A percentile compares a stretch with the other conserved stretches of the same genome.
phyloP scores from a whole-genome alignment of 2,113 vertebrate species.

The Hippocampus zosterae region DNA sequence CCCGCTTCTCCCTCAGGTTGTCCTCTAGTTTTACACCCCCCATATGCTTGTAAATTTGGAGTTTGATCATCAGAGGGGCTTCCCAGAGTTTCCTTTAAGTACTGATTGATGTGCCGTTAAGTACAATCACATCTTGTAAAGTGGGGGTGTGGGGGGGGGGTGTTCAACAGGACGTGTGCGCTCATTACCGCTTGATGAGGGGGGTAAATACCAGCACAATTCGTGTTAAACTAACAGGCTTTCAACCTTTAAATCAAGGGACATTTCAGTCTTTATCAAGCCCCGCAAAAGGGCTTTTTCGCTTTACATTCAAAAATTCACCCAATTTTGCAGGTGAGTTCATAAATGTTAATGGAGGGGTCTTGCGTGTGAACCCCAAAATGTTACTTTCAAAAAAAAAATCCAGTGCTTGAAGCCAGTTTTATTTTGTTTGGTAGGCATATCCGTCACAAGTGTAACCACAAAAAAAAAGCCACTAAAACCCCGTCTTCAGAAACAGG shows the following conservation, averaged over 20 bases:
- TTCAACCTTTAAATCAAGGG: not conserved
- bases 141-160: not conserved
- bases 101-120: conserved; percentile 54
- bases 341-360: too few relatives aligned
- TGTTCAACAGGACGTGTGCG: conserved; percentile 10
- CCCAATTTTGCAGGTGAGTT: too few relatives aligned
- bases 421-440: too few relatives aligned
- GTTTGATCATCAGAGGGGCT: conserved; percentile 47
- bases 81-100: conserved; percentile 53
- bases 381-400: too few relatives aligned
- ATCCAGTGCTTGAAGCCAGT: too few relatives aligned
- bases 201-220: conserved; percentile 2
- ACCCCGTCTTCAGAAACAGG: too few relatives aligned
- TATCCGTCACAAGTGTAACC: too few relatives aligned
- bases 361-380: too few relatives aligned
- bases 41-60: conserved; percentile 32
- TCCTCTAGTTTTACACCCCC: conserved; percentile 38
- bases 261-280: not conserved
- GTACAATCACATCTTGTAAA: conserved; percentile 49
- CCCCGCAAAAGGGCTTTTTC: not conserved
- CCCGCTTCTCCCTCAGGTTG: conserved; percentile 26
- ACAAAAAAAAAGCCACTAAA: too few relatives aligned
- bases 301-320: too few relatives aligned
- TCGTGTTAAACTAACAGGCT: not conserved
- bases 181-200: conserved; percentile 31